A percentile compares a stretch with the other conserved stretches of the same genome.
Evolutionary conservation across 1,140 invertebrate species (phyloP).

Genomic region (Diorhabda elongata): DNA sequence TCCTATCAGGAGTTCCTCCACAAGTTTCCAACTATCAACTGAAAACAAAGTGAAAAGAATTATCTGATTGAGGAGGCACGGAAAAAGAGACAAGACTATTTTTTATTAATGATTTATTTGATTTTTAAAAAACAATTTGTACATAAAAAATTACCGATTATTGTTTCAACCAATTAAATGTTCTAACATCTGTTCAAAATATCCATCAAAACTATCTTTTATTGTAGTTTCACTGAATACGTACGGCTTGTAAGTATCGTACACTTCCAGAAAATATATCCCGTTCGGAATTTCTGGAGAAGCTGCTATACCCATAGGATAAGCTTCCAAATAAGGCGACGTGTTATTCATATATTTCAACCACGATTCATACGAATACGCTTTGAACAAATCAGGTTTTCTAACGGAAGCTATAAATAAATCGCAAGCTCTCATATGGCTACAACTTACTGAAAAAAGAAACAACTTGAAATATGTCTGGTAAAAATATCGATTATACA

Average conservation of each 20-base stretch:
- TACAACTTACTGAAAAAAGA: conserved; percentile 58
- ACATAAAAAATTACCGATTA: neutral
- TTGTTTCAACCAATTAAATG: neutral
- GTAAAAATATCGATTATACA: neutral
- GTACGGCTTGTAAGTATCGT: neutral
- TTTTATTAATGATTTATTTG: no score
- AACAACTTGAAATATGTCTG: neutral
- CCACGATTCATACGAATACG: conserved; percentile 56
- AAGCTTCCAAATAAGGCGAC: conserved; percentile 43
- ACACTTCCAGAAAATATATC: conserved; percentile 31
- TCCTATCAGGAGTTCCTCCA: no score
- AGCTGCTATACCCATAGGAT: conserved; percentile 40
- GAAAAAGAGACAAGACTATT: no score
- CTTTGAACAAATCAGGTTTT: conserved; percentile 53
- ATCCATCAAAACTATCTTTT: conserved; percentile 1
- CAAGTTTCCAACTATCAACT: no score
- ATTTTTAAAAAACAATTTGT: neutral
- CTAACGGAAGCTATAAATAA: conserved; percentile 67
- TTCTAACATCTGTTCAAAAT: neutral
- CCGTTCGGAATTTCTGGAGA: conserved; percentile 34
- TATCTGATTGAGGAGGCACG: no score
- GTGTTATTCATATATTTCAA: conserved; percentile 53
- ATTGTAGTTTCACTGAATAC: neutral
- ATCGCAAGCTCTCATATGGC: conserved; percentile 61
- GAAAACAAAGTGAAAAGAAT: no score